These are phyloP conservation scores for Oxyura jamaicensis DNA, from an alignment of 2,113 vertebrate genomes.

Conservation along the genomic window DNA sequence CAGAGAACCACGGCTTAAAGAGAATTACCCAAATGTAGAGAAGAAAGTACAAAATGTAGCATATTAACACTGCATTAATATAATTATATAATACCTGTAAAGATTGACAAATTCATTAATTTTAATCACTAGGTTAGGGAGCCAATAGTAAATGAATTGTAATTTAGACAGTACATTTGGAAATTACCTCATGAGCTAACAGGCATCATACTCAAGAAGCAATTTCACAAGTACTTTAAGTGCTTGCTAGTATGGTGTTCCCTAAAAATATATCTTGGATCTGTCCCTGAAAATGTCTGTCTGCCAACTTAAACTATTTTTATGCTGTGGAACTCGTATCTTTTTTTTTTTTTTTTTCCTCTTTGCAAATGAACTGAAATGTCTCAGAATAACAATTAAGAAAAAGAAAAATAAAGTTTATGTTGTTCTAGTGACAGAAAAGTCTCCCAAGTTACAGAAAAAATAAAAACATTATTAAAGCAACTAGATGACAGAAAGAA, in stretches of 20 bases:
- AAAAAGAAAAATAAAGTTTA: not conserved
- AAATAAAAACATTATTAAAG: not conserved
- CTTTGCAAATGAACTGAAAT: not conserved
- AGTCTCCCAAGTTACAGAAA: not conserved
- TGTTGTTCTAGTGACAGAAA: not conserved
- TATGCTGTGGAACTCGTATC: fast-evolving
- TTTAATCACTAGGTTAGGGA: not conserved
- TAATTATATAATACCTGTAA: not conserved
- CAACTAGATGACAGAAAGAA: not conserved
- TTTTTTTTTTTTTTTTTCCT: fast-evolving
- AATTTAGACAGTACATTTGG: not conserved
- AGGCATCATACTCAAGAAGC: not conserved
- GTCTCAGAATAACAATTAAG: not conserved
- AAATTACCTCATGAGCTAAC: not conserved
- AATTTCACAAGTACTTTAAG: not conserved
- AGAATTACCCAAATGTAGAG: not conserved
- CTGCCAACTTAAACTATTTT: not conserved
- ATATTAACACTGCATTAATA: not conserved
- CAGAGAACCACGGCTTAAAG: not conserved
- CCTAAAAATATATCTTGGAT: conserved; percentile 4
- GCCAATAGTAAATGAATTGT: not conserved
- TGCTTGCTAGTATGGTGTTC: not conserved
- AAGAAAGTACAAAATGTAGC: not conserved
- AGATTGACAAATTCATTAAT: not conserved
- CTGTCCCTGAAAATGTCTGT: not conserved